Evolutionary conservation across 2,113 vertebrate species (phyloP), one percentile per base, ranked within the genome.

Genomic region (Gracilinanus agilis): DNA sequence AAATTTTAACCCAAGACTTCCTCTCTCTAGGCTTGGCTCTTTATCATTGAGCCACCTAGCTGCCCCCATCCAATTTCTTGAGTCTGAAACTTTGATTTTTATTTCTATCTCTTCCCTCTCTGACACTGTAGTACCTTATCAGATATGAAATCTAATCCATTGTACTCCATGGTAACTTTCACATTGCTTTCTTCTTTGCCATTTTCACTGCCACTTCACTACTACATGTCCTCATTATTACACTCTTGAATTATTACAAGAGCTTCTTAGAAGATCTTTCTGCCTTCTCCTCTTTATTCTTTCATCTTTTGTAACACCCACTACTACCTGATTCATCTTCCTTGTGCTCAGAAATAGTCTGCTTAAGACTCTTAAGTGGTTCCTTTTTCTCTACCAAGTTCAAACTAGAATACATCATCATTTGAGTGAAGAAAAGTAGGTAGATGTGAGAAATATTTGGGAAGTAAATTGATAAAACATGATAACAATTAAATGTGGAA

Each of bases 181-280:
- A 83, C 67, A 40, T 40, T 83, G n/a, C 67, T 83, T 83, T n/a
- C 67, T 40, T 83, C 67, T n/a, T 83, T 83, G 67, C 34, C 40
- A 40, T 83, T 83, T 83, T 25, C 67, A 83, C 67, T 40, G 67
- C 67, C 67, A 83, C 67, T 83, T 83, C 67, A 83, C 67, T 40
- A 83, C n/a, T n/a, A 83, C 67, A 40, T 83, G n/a, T 83, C 67
- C 67, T 83, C 67, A 83, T 83, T 83, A 83, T 83, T 40, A 83
- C n/a, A 34, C 34, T 83, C 67, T 83, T 83, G 67, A 83, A 21
- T 19, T 83, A 83, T 40, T 40, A 83, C n/a, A 83, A 83, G 67
- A 40, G 34, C n/a, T n/a, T 83, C 67, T 83, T 83, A 83, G 16
- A 75, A 75, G 13, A 83, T 83, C 67, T 83, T 83, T 83, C 67